These are phyloP conservation scores for Drepana arcuata DNA, from an alignment of 1,140 invertebrate species.

Conservation along the genomic window DNA sequence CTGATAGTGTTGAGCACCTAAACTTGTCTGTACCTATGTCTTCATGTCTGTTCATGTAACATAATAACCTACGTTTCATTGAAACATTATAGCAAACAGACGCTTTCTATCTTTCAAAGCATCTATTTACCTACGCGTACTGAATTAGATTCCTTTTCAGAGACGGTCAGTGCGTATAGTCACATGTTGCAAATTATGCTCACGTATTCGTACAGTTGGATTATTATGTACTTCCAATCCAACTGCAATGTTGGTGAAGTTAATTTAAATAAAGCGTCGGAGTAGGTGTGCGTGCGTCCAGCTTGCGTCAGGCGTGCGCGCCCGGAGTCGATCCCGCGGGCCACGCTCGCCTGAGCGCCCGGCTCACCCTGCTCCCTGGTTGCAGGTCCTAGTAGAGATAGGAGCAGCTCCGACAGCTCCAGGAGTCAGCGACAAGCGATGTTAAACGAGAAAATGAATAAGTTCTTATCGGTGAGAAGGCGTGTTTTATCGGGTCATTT, in stretches of 20 bases:
- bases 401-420: conserved; percentile 75
- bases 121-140: too few relatives aligned
- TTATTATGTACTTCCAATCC: too few relatives aligned
- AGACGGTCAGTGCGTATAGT: conserved; percentile 1
- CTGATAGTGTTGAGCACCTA: conserved; percentile 50
- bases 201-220: too few relatives aligned
- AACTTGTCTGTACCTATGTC: conserved; percentile 49
- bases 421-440: conserved; percentile 85
- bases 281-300: too few relatives aligned
- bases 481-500: conserved; percentile 38
- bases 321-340: conserved; percentile 28
- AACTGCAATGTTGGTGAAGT: too few relatives aligned
- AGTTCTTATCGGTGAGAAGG: conserved; percentile 90
- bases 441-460: conserved; percentile 94
- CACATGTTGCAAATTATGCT: conserved; percentile 14
- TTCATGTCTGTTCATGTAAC: conserved; percentile 47
- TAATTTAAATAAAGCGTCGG: too few relatives aligned
- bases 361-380: conserved; percentile 37
- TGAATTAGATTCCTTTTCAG: conserved; percentile 17
- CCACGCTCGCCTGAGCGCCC: conserved; percentile 9
- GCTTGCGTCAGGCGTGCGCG: too few relatives aligned
- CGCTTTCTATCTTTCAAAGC: too few relatives aligned
- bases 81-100: conserved; percentile 14
- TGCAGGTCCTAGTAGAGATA: conserved; percentile 68
- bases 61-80: conserved; percentile 22